These are phyloP conservation scores for Tenebrio molitor DNA, from an alignment of 1,140 invertebrate species.

Conservation along the genomic window DNA sequence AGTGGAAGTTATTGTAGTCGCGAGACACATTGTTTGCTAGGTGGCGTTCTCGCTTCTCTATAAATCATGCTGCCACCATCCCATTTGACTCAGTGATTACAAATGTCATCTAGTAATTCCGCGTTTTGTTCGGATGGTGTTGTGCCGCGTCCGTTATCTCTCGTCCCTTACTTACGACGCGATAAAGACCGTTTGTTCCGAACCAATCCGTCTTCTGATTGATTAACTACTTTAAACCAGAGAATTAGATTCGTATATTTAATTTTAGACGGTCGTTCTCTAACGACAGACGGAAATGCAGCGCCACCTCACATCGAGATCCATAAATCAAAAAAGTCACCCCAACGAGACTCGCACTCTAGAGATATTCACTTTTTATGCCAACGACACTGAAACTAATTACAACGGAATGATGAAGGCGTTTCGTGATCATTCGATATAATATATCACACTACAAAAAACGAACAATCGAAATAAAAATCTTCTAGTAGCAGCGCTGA, in stretches of 20 bases:
- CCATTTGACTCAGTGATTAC: conserved; percentile 60
- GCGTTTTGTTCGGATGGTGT: conserved; percentile 44
- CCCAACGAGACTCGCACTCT: conserved; percentile 32
- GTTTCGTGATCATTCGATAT: conserved; percentile 35
- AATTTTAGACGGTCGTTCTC: conserved; percentile 23
- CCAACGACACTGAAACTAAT: conserved; percentile 46
- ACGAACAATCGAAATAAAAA: not conserved
- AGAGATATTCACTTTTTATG: conserved; percentile 42
- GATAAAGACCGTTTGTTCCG: conserved; percentile 45
- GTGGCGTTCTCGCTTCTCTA: conserved; percentile 54
- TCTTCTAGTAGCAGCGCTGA: not conserved
- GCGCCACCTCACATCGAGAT: conserved; percentile 35
- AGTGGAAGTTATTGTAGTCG: conserved; percentile 58
- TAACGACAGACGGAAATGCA: not conserved
- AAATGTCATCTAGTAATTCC: conserved; percentile 60
- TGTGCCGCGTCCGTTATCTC: conserved; percentile 33
- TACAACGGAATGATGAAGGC: conserved; percentile 46
- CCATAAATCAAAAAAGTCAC: conserved; percentile 49
- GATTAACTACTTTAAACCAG: conserved; percentile 46
- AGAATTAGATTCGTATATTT: conserved; percentile 48
- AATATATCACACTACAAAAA: conserved; percentile 12
- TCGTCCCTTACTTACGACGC: conserved; percentile 27
- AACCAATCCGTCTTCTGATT: conserved; percentile 42
- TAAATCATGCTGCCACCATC: conserved; percentile 60
- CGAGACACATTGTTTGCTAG: conserved; percentile 58